Conservation (phyloP, 2,888 invertebrate species). For the Andrena camellia region DNA sequence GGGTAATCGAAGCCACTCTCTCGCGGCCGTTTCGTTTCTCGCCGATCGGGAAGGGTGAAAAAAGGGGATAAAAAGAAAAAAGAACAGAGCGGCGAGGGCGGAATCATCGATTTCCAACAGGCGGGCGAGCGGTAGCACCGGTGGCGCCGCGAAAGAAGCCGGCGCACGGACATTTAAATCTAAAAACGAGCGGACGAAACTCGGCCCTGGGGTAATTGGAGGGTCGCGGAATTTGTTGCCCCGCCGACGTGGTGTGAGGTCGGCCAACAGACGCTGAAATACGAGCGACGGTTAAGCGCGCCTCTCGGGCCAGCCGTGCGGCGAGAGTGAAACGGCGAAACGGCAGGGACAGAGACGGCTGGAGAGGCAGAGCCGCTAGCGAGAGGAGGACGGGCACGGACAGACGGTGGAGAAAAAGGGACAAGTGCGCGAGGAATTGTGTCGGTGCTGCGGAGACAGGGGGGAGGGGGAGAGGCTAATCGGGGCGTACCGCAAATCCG, state of each 20-base stretch:
- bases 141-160: slow-evolving; percentile 80
- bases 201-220: slow-evolving; percentile 81
- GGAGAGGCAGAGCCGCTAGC: slow-evolving; percentile 12
- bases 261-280: slow-evolving; percentile 72
- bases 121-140: slow-evolving; percentile 52
- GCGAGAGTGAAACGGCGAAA: slow-evolving; percentile 79
- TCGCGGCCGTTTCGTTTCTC: slow-evolving; percentile 66
- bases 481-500: slow-evolving; percentile 79
- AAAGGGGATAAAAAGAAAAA: slow-evolving; percentile 27
- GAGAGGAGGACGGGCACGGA: slow-evolving; percentile 23
- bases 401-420: slow-evolving; percentile 55
- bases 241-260: slow-evolving; percentile 70
- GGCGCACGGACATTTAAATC: slow-evolving; percentile 78
- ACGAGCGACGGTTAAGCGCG: slow-evolving; percentile 78
- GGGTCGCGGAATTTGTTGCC: slow-evolving; percentile 81
- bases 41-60: slow-evolving; percentile 53
- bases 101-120: slow-evolving; percentile 72
- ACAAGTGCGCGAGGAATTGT: slow-evolving; percentile 63
- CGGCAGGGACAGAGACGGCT: slow-evolving; percentile 33
- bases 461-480: slow-evolving; percentile 69
- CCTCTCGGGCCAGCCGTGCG: slow-evolving; percentile 80
- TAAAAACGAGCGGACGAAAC: slow-evolving; percentile 78
- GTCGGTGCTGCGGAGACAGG: slow-evolving; percentile 36
- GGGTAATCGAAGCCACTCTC: slow-evolving; percentile 67
- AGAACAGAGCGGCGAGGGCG: slow-evolving; percentile 74